Evolutionary conservation across 2,113 vertebrate genomes (phyloP), one percentile per base, ranked within the genome.

Genomic region (Mus spicilegus): DNA sequence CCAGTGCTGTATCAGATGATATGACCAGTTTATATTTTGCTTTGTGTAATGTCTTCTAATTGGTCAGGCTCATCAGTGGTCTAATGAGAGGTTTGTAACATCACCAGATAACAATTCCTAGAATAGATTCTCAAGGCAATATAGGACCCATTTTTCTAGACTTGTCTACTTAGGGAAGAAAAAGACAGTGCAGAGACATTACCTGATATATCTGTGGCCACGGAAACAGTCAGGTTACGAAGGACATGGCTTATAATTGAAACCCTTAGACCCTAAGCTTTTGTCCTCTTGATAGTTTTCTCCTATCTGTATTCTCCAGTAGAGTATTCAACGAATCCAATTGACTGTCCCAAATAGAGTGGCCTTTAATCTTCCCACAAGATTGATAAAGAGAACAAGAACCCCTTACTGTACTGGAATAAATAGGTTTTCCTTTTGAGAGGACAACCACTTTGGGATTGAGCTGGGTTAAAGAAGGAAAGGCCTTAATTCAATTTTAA

Each of bases 1-100:
- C 89, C 95, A 97, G 89, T 97, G 87, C 24, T 92, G 8, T 96
- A 97, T 49, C 72, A 94, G 87, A 97, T 96, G 75, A 96, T 94
- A 36, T 69, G 77, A 61, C 6, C 0, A 6, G 39, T 61, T 91
- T 97, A 85, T 96, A 70, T 94, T 96, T 94, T 90, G 42, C 86
- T 96, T 90, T 92, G 39, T 88, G 24, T 87, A 92, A 7, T 78
- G 28, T 94, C 58, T 97, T 97, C 91, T 95, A 94, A 94, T 97
- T 96, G 95, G 81, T 97, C 96, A 75, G 61, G 91, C 94, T 96
- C 28, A 86, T 97, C 85, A 94, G 73, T 42, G 94, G 92, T 97
- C 81, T 93, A 94, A 42, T 81, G 65, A 95, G 85, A 65, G 49
- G 96, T 77, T 75, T 82, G 77, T 85, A 92, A 89, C 67, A 56